Evolutionary conservation across 1,140 invertebrate species (phyloP).

Genomic region (Drosophila parvula): DNA sequence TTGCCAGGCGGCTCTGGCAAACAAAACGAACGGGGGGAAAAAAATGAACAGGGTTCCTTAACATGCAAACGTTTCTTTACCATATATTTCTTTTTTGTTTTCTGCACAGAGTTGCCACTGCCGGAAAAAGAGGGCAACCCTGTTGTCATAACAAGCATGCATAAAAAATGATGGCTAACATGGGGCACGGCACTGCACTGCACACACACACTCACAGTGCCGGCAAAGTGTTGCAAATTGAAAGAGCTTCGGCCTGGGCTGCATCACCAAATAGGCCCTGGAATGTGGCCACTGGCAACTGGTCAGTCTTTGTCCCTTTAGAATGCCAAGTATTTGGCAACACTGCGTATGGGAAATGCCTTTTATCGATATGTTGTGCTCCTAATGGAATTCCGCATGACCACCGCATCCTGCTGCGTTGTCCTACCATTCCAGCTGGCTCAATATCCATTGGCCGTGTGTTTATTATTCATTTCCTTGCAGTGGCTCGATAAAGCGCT

Average conservation of each 20-base stretch:
- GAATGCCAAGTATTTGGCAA: conserved; percentile 10
- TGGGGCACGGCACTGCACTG: background rate
- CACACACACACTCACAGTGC: conserved; percentile 2
- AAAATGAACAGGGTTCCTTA: conserved; percentile 27
- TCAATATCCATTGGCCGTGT: conserved; percentile 26
- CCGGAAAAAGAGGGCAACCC: conserved; percentile 24
- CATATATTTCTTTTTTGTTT: conserved; percentile 7
- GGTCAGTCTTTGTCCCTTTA: background rate
- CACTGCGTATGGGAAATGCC: conserved; percentile 24
- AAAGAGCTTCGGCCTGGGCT: background rate
- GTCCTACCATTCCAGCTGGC: conserved; percentile 4
- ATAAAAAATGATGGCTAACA: conserved; percentile 56
- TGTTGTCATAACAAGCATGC: conserved; percentile 72
- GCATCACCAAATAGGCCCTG: conserved; percentile 5
- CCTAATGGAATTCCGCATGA: conserved; percentile 22
- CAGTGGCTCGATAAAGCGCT: conserved; percentile 24
- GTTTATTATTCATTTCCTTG: conserved; percentile 53
- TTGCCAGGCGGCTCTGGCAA: conserved; percentile 54
- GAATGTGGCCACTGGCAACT: conserved; percentile 11
- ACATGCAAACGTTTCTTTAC: conserved; percentile 51
- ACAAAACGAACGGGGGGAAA: conserved; percentile 39
- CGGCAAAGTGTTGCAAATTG: conserved; percentile 39
- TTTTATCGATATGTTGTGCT: conserved; percentile 28
- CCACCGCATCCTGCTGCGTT: background rate
- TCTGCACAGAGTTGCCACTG: conserved; percentile 31